Base-by-base conservation (phyloP, 2,888 invertebrate species). In the Smittia aterrima region DNA sequence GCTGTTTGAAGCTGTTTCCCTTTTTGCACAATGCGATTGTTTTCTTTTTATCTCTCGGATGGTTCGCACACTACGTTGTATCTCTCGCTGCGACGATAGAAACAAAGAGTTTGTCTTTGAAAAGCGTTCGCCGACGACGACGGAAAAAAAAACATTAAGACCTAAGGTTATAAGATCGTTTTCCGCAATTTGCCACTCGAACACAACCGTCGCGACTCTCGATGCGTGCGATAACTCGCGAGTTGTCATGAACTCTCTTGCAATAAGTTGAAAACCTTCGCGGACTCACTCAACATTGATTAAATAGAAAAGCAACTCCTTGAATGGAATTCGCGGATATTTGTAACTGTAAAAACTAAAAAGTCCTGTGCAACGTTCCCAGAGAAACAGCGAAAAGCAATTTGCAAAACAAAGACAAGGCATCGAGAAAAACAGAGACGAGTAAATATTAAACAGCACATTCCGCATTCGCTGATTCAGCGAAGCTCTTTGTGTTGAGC, bases 401-500 rank as follows among this genome's bases (percentile, higher is more conserved):
- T 67, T 67, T 41, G 22, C 41, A 67, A 20, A 67, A 67, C 67
- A 67, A 67, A 67, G 67, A 67, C 41, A 41, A 9, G n/a, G 11
- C 40, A 24, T 41, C 40, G 41, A 20, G 41, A 20, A 22, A 40
- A 13, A 32, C 1, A 18, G 27, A 27, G 18, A 41, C 67, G 41
- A 41, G 67, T 67, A 40, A 67, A 67, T 67, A 67, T 67, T 67
- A 41, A 22, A 67, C 22, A 41, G 18, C 9, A 58, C 58, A 67
- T 67, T 67, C 67, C 67, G 67, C 41, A 41, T 40, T 40, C 24
- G 66, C 66, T 66, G 66, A 66, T 27, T 66, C 66, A 66, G 66
- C 66, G 20, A 16, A 38, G 18, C 22, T 58, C 58, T 66, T 32
- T 66, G 66, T 38, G 38, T 20, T 13, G 22, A 4, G 66, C 18